A percentile compares a stretch with the other conserved stretches of the same genome.
phyloP scores from a whole-genome alignment of 2,797 vertebrate genomes.

The Oceanodroma leucorhoa region DNA sequence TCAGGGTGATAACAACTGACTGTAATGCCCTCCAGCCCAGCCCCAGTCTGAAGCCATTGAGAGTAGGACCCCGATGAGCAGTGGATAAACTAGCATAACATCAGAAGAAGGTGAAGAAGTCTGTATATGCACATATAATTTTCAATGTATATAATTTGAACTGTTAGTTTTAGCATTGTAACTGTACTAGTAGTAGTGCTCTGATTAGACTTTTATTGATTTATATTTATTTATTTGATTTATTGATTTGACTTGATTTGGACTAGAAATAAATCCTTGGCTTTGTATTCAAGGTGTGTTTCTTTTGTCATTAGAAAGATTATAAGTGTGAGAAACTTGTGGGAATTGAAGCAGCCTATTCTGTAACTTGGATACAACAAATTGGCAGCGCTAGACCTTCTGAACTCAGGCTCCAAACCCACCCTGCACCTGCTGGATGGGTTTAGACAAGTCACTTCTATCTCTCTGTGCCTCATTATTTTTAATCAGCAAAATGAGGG shows the following conservation, averaged over 20 bases:
- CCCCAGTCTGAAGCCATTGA: neutral
- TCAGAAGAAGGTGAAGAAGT: neutral
- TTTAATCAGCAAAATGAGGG: neutral
- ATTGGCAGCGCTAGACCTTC: neutral
- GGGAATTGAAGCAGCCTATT: neutral
- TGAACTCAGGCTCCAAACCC: neutral
- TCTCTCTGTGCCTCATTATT: constrained; percentile 14
- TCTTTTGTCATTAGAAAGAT: neutral
- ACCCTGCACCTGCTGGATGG: neutral
- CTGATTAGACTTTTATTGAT: neutral
- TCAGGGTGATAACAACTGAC: neutral
- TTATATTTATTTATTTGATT: too few relatives aligned
- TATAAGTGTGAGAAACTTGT: neutral
- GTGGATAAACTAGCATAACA: accelerated
- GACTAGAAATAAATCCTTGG: neutral
- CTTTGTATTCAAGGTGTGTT: neutral
- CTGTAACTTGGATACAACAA: neutral
- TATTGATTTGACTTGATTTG: neutral
- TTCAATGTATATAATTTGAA: neutral
- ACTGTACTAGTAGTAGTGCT: neutral
- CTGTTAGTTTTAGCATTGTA: neutral
- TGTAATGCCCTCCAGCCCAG: neutral
- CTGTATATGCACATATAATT: neutral
- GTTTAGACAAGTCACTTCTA: neutral
- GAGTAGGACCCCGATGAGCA: neutral